Base-by-base conservation (phyloP, 2,888 invertebrate species). In the Nineta flava region DNA sequence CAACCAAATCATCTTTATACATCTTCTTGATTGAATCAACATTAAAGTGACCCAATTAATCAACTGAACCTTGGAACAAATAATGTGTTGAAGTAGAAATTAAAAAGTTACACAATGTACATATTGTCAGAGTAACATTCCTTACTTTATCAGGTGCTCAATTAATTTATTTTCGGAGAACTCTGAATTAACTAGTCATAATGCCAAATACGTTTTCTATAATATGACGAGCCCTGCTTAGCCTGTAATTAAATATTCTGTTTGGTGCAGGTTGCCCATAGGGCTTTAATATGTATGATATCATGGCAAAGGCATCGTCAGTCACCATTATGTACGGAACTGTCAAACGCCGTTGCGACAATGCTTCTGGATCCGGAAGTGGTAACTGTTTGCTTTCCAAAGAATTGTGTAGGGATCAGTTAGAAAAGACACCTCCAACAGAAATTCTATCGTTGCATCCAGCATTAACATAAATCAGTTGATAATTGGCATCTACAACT, bases 181-280 rank as follows among this genome's bases (percentile, higher is more conserved):
- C 52, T 47, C 57, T 40, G 54, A 61, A 61, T 52, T 59, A 51
- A 9, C 51, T 50, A 41, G 54, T 49, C 44, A 59, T 50, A 19
- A 61, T 60, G 26, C 58, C 57, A 47, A 58, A 58, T 10, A 49
- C 53, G 49, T 57, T 58, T 53, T 57, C 57, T 26, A 58, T 50
- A 15, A 59, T 50, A 46, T 53, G 47, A 12, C 57, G 46, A 26
- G 53, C 55, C 53, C 58, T 49, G 13, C 12, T n/a, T 26, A 45
- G 15, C 17, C 45, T 17, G 17, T 45, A 45, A 45, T 45, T 45
- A 26, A 45, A 55, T 21, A 56, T 44, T 38, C 52, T 26, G 35
- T 56, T 31, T 49, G 50, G 41, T 16, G 15, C 51, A 13, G 44
- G 45, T 35, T 47, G 50, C 13, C 52, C 2, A 58, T 19, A 45